Percentiles rank a stretch among this genome's conserved stretches.
These are phyloP conservation scores for Baccha elongata DNA, from an alignment of 2,888 invertebrate genomes.

Conservation along the genomic window DNA sequence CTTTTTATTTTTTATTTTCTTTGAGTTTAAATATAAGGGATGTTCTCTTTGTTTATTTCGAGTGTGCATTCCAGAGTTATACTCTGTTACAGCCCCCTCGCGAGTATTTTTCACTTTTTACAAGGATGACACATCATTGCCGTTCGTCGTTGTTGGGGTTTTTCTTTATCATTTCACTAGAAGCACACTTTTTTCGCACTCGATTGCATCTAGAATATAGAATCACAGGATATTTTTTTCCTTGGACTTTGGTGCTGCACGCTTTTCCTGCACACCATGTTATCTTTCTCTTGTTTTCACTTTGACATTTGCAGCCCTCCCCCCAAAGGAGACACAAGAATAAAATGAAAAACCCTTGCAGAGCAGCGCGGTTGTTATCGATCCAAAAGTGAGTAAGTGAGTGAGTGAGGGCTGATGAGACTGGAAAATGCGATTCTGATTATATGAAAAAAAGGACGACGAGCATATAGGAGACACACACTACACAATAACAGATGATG, in stretches of 20 bases:
- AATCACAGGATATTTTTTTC: conserved; percentile 52
- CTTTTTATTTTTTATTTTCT: conserved; percentile 22
- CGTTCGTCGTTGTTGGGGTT: conserved; percentile 31
- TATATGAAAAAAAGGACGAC: conserved; percentile 55
- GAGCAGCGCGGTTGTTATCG: conserved; percentile 63
- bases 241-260: conserved; percentile 47
- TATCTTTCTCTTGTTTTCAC: conserved; percentile 26
- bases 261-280: conserved; percentile 28
- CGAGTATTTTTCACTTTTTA: conserved; percentile 32
- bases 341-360: conserved; percentile 43
- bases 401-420: conserved; percentile 42
- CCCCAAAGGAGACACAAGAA: conserved; percentile 34
- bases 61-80: conserved; percentile 37
- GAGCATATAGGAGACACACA: conserved; percentile 65
- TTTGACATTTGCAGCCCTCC: conserved; percentile 60
- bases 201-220: conserved; percentile 60
- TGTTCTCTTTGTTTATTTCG: conserved; percentile 60
- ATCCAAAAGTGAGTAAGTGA: conserved; percentile 43
- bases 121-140: conserved; percentile 65
- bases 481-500: conserved; percentile 68
- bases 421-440: conserved; percentile 70
- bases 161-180: conserved; percentile 44
- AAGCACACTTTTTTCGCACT: conserved; percentile 55
- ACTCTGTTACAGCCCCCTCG: conserved; percentile 48
- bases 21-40: conserved; percentile 33